These are phyloP conservation scores for Leiothrix lutea DNA, from an alignment of 2,113 vertebrate species.

Conservation along the genomic window DNA sequence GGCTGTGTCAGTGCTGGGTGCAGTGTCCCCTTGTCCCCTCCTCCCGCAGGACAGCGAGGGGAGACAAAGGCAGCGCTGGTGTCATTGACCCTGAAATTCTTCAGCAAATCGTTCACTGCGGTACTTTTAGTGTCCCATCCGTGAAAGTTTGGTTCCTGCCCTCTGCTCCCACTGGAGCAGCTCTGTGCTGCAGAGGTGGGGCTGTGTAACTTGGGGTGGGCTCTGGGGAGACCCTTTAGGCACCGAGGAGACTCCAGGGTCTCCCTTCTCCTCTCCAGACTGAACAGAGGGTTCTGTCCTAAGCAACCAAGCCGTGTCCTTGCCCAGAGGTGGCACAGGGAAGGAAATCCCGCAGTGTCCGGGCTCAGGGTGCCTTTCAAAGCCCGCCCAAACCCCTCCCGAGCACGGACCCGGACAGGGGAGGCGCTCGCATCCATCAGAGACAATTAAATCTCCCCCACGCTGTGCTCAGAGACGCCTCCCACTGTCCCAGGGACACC, in stretches of 20 bases:
- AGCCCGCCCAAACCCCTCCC: background rate
- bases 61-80: background rate
- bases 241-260: background rate
- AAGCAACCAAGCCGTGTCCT: fast-evolving
- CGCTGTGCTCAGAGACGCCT: background rate
- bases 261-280: background rate
- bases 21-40: background rate
- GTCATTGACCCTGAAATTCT: background rate
- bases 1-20: background rate
- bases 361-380: background rate
- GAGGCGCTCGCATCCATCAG: background rate
- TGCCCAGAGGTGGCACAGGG: background rate
- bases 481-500: too few relatives aligned
- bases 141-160: background rate
- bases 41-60: fast-evolving
- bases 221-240: background rate
- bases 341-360: fast-evolving
- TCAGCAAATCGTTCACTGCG: background rate
- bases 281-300: background rate
- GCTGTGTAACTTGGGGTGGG: fast-evolving
- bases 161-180: background rate
- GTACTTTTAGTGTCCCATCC: background rate
- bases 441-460: background rate
- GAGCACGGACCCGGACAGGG: background rate
- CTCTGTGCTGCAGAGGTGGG: background rate